Conservation (phyloP, 2,113 vertebrate species). For the Eclectus roratus region DNA sequence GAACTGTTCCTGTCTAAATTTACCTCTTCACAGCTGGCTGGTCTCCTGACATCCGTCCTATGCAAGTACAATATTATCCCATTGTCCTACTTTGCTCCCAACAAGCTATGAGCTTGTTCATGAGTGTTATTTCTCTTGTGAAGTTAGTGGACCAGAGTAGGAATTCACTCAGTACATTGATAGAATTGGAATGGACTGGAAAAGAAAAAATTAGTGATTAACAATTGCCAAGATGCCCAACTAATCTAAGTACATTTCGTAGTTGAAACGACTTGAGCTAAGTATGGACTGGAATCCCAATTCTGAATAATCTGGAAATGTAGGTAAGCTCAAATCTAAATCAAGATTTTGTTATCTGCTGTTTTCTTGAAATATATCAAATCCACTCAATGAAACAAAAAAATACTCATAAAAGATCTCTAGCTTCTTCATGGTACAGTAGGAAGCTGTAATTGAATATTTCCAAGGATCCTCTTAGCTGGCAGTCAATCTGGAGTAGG, state of each 20-base stretch:
- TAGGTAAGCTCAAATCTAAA: neutral
- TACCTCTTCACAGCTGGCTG: neutral
- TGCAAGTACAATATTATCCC: neutral
- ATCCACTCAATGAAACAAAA: neutral
- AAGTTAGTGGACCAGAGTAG: neutral
- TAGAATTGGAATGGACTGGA: neutral
- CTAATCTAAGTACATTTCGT: conserved; percentile 4
- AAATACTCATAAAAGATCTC: neutral
- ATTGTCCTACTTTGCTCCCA: neutral
- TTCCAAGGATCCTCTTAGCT: neutral
- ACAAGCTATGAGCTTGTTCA: neutral
- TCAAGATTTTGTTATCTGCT: neutral
- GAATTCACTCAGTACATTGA: conserved; percentile 7
- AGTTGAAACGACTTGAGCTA: neutral
- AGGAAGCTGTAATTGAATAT: neutral
- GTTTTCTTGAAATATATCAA: neutral
- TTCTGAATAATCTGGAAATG: neutral
- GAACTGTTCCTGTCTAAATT: neutral
- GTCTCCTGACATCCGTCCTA: neutral
- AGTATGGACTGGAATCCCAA: neutral
- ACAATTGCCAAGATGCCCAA: neutral
- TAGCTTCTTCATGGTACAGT: neutral
- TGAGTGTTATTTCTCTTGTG: neutral
- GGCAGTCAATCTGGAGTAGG: neutral
- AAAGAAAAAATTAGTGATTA: conserved; percentile 22